Evolutionary conservation across 37 sponge, comb jelly and placozoan genomes (phyloP), one percentile per base, ranked within the genome.

Genomic region (Diacarnus erythraeanus): DNA sequence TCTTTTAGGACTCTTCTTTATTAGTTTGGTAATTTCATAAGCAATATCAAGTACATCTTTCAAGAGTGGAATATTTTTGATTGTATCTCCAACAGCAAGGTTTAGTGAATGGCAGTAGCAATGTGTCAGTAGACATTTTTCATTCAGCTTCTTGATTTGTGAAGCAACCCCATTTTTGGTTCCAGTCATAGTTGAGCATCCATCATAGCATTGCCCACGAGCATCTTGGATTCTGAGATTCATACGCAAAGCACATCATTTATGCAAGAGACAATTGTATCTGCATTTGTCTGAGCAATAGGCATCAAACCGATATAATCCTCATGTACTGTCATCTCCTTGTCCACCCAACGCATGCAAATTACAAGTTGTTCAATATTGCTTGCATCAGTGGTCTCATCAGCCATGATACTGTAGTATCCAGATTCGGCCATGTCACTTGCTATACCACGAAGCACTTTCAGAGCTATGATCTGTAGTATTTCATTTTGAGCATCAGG

Each of bases 161-260:
- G 68, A 51, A 69, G 90, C 81, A 9, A 90, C 79, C 23, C 90
- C 90, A 54, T 29, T 54, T 57, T 68, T 90, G 0, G 39, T 25
- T 36, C 86, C 81, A 51, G 43, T 47, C 82, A 90, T 90, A n/a
- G 74, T 65, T 3, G 82, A 71, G 26, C 82, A 85, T 22, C 90
- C 86, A 71, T 90, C 90, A 27, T 90, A 90, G 47, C 90, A 90
- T 59, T 90, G 51, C 61, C 61, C 61, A 60, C 27, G 61, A 25
- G 27, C 61, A 60, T 60, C 61, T 60, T 60, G 61, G 22, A 60
- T 60, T 60, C 61, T 60, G 18, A 83, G 42, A 25, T 63, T 35
- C 18, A 83, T 59, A 31, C 65, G 47, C 37, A 60, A 2, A 88
- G 79, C 12, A 40, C 57, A 47, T 78, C 58, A 40, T 77, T 71